Base-by-base conservation (phyloP, 2,888 invertebrate species). In the Nemotelus pantherinus region DNA sequence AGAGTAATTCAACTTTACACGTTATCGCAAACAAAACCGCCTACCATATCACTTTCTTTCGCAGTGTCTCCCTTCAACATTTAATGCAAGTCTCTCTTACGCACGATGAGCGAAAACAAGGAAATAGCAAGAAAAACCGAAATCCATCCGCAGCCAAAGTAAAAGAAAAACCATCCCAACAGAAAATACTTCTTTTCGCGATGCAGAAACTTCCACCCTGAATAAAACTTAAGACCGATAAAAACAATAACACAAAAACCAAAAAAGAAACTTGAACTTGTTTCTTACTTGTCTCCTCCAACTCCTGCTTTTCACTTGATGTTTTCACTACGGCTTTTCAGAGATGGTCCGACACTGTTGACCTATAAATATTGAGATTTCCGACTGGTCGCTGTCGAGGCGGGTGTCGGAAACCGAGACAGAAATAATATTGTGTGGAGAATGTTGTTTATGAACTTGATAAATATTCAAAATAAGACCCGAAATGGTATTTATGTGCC, bases 401-500 rank as follows among this genome's bases (percentile, higher is more conserved):
- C 3, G 43, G 25, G 9, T 55, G 25, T 41, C 4, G 39, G 0
- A 41, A n/a, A 58, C 4, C n/a, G 50, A 50, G 50, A 39, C 43
- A 39, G 55, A 53, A 55, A 70, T 70, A 43, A 70, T 70, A 41
- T 43, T 10, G 70, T 70, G 53, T 41, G 70, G 41, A n/a, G n/a
- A 70, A 70, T 70, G 7, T 50, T n/a, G 68, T 53, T 43, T 41
- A 10, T 47, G 50, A 53, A 53, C 39, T 70, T 53, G 43, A 39
- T 70, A 70, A 55, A 55, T 70, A 70, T 70, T 70, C 70, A 43
- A 70, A 70, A 70, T 50, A 70, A 55, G 39, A 41, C 70, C 53
- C 53, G 50, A 70, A 70, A 53, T 70, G 70, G 70, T 70, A 70
- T 70, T 70, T 70, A 70, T 53, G 70, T 43, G 50, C 53, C n/a